Evolutionary conservation across 1,140 invertebrate genomes (phyloP).

Genomic region (Leptinotarsa defecta): DNA sequence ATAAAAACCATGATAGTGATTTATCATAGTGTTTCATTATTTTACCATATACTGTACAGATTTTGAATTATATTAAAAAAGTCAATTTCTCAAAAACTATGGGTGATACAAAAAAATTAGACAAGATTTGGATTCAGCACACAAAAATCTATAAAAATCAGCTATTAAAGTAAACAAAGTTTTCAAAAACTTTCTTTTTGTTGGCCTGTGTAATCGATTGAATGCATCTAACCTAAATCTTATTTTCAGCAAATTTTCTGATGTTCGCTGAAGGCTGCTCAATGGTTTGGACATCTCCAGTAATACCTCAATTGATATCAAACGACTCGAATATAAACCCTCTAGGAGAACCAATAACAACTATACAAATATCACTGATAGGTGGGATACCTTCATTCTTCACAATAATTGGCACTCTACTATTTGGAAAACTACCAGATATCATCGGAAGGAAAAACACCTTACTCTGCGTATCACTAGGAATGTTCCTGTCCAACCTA

Average conservation of each 20-base stretch:
- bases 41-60: too few relatives aligned
- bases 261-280: not conserved
- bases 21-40: too few relatives aligned
- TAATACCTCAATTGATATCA: not conserved
- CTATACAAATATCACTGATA: not conserved
- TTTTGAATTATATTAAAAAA: not conserved
- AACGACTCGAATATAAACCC: slow-evolving; percentile 7
- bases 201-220: not conserved
- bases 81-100: not conserved
- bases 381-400: not conserved
- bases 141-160: too few relatives aligned
- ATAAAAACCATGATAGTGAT: too few relatives aligned
- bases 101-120: too few relatives aligned
- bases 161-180: too few relatives aligned
- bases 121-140: too few relatives aligned
- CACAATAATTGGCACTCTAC: not conserved
- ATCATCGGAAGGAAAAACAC: slow-evolving; percentile 7
- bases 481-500: not conserved
- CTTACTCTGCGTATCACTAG: not conserved
- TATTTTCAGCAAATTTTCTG: not conserved
- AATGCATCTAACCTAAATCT: not conserved
- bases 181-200: too few relatives aligned
- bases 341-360: slow-evolving; percentile 5
- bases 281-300: slow-evolving; percentile 17
- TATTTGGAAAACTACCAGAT: slow-evolving; percentile 7